These are phyloP conservation scores for Sorex fumeus DNA, from an alignment of 2,113 vertebrate genomes.

Conservation along the genomic window DNA sequence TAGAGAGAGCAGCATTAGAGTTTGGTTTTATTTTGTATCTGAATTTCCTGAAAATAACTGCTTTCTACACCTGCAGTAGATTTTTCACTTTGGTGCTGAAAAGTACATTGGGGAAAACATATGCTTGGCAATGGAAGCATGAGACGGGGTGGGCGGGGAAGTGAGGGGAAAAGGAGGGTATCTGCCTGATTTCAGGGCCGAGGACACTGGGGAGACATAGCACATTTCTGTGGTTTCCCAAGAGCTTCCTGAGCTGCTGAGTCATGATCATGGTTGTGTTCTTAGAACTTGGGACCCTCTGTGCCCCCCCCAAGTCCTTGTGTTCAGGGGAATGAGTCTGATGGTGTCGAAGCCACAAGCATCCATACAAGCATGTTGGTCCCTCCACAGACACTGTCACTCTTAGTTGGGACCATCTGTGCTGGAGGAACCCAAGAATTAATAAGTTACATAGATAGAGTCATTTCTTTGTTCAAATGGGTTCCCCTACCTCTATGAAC, in stretches of 20 bases:
- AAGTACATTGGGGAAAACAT: neutral
- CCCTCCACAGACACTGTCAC: neutral
- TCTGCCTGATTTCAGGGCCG: neutral
- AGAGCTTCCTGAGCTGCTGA: neutral
- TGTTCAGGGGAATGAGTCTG: neutral
- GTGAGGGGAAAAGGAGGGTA: too few species aligned
- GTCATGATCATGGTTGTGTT: too few species aligned
- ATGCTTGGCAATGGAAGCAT: too few species aligned
- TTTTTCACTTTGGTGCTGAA: neutral
- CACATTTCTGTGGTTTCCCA: fast-evolving
- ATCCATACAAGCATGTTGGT: fast-evolving
- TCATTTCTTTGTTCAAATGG: neutral
- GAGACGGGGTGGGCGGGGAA: neutral
- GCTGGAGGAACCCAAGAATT: neutral
- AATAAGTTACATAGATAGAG: neutral
- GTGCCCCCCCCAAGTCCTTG: fast-evolving
- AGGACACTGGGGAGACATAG: neutral
- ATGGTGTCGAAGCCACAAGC: neutral
- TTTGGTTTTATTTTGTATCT: neutral
- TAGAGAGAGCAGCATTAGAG: neutral
- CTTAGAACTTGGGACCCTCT: neutral
- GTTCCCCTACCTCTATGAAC: neutral
- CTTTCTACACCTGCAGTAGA: neutral
- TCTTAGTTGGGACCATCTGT: neutral
- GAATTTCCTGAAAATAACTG: conserved; percentile 15